Evolutionary conservation across 1,140 invertebrate genomes (phyloP).

Genomic region (Hylyphantes graminicola): DNA sequence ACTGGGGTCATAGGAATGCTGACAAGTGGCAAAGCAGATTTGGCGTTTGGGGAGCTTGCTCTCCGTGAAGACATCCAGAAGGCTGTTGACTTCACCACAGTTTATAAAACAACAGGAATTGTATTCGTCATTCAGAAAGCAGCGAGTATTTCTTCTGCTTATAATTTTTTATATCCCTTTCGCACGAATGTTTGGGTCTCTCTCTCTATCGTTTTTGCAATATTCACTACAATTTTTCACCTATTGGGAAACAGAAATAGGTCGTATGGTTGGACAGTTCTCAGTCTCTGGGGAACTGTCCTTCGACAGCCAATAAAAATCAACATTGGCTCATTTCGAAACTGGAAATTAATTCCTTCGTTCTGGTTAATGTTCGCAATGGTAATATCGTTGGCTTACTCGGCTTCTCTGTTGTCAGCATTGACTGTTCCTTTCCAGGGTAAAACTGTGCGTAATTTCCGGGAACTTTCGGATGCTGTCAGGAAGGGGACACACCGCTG

Average conservation of each 20-base stretch:
- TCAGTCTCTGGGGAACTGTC: neutral
- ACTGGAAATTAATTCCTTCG: neutral
- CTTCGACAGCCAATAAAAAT: neutral
- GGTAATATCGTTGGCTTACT: constrained; percentile 8
- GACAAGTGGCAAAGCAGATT: neutral
- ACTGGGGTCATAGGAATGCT: constrained; percentile 11
- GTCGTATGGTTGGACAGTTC: neutral
- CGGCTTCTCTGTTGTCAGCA: neutral
- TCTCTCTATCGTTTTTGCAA: neutral
- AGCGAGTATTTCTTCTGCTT: neutral
- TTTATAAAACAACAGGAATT: neutral
- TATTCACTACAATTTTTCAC: neutral
- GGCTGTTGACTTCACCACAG: constrained; percentile 16
- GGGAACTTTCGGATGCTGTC: neutral
- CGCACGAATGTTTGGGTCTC: neutral
- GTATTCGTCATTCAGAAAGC: constrained; percentile 4
- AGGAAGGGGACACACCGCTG: neutral
- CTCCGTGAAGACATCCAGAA: neutral
- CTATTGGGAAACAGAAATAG: too few species aligned
- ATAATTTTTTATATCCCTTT: neutral
- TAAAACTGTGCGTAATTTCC: neutral
- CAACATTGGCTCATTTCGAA: neutral
- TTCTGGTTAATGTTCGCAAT: constrained; percentile 5
- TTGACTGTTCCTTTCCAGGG: constrained; percentile 13
- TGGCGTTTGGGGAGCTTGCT: neutral